phyloP scores from a whole-genome alignment of 2,888 invertebrate species.

The Eupithecia subumbrata region DNA sequence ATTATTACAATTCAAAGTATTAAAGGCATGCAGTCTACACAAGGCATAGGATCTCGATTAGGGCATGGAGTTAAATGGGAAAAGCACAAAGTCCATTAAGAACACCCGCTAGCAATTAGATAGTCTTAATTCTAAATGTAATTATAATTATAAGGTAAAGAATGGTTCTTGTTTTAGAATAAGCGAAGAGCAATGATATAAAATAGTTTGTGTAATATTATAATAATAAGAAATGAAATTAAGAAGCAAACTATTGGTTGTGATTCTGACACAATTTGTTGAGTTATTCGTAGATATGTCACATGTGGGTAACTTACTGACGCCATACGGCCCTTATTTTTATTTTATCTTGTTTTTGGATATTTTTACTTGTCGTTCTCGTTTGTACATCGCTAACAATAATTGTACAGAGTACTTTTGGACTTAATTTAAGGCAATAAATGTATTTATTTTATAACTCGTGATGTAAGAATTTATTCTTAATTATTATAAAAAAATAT shows the following conservation, averaged over 20 bases:
- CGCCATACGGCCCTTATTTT: conserved; percentile 74
- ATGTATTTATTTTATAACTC: conserved; percentile 85
- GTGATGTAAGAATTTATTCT: conserved; percentile 85
- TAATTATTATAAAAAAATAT: conserved; percentile 84
- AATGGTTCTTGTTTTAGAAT: conserved; percentile 83
- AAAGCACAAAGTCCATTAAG: conserved; percentile 76
- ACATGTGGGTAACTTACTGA: conserved; percentile 71
- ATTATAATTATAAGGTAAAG: conserved; percentile 80
- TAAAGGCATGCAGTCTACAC: conserved; percentile 52
- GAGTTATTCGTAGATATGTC: conserved; percentile 79
- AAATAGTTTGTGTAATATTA: conserved; percentile 83
- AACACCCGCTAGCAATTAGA: conserved; percentile 82
- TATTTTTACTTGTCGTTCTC: conserved; percentile 81
- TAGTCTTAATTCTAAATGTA: conserved; percentile 81
- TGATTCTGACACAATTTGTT: conserved; percentile 84
- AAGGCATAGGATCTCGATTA: conserved; percentile 58
- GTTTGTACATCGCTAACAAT: conserved; percentile 84
- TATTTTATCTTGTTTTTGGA: conserved; percentile 68
- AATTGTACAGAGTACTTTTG: conserved; percentile 84
- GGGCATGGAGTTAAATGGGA: conserved; percentile 59
- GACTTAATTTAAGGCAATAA: conserved; percentile 85
- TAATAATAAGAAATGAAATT: conserved; percentile 76
- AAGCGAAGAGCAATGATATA: conserved; percentile 84
- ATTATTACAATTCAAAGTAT: conserved; percentile 5
- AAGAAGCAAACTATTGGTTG: conserved; percentile 84